Conservation (phyloP, 2,888 invertebrate genomes). For the Eupithecia subfuscata region DNA sequence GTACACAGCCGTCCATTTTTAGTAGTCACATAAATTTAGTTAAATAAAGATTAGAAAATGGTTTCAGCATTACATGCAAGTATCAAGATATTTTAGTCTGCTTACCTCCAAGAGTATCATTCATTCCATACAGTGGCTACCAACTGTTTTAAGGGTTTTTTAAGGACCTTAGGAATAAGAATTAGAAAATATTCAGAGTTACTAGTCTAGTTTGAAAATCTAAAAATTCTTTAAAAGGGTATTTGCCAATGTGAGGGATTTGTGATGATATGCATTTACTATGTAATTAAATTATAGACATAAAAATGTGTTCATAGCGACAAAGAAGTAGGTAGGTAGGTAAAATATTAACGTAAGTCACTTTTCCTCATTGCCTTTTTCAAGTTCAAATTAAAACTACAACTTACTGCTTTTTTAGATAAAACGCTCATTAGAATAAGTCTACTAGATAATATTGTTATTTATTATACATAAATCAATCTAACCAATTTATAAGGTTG, state of each 20-base stretch:
- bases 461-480: background rate
- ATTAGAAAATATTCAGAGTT: background rate
- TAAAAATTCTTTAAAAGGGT: background rate
- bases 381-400: background rate
- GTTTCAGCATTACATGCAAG: background rate
- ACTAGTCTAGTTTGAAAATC: background rate
- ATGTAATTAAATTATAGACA: background rate
- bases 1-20: slow-evolving; percentile 57
- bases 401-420: background rate
- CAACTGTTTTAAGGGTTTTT: background rate
- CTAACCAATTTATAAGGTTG: slow-evolving; percentile 47
- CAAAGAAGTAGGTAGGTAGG: background rate
- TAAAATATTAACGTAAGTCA: background rate
- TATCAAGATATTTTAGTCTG: background rate
- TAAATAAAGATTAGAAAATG: background rate
- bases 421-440: slow-evolving; percentile 5
- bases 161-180: background rate
- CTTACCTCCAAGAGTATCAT: background rate
- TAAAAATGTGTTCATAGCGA: slow-evolving; percentile 5
- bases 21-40: slow-evolving; percentile 39
- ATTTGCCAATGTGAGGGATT: background rate
- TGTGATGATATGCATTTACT: background rate
- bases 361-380: slow-evolving; percentile 9
- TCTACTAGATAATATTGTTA: background rate
- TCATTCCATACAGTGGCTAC: background rate